Percentiles rank a stretch among this genome's conserved stretches.
Evolutionary conservation across 2,797 vertebrate genomes (phyloP).

Genomic region (Bradypodion pumilum): DNA sequence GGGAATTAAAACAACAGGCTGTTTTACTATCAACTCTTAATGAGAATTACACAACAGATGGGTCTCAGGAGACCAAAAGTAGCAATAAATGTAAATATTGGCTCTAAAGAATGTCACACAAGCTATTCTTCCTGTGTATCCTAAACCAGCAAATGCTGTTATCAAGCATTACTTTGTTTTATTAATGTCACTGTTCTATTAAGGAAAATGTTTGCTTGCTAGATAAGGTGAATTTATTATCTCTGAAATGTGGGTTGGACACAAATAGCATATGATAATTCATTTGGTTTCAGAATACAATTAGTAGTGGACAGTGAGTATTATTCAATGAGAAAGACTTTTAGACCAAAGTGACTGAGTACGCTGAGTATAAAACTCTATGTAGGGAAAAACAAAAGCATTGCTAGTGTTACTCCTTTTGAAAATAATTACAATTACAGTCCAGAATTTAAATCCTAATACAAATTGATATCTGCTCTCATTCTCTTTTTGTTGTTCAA

Average conservation of each 20-base stretch:
- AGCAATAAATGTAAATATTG: conserved; percentile 70
- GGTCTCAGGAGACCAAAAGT: conserved; percentile 60
- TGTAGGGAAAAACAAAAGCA: background rate
- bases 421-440: background rate
- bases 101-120: conserved; percentile 65
- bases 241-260: conserved; percentile 12
- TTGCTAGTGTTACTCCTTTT: background rate
- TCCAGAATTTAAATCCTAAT: background rate
- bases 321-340: background rate
- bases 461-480: background rate
- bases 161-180: conserved; percentile 67
- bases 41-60: conserved; percentile 68
- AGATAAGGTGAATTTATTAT: conserved; percentile 46
- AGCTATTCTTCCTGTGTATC: conserved; percentile 57
- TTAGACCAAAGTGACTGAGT: conserved; percentile 25
- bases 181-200: conserved; percentile 53
- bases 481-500: background rate
- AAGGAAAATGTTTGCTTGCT: conserved; percentile 43
- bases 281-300: conserved; percentile 23
- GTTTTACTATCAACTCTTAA: conserved; percentile 69
- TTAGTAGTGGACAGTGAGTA: background rate
- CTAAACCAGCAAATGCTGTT: conserved; percentile 48
- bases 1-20: conserved; percentile 65
- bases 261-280: conserved; percentile 38
- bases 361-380: conserved; percentile 25